Conservation (phyloP, 2,888 invertebrate species). For the Agrypnus murinus region DNA sequence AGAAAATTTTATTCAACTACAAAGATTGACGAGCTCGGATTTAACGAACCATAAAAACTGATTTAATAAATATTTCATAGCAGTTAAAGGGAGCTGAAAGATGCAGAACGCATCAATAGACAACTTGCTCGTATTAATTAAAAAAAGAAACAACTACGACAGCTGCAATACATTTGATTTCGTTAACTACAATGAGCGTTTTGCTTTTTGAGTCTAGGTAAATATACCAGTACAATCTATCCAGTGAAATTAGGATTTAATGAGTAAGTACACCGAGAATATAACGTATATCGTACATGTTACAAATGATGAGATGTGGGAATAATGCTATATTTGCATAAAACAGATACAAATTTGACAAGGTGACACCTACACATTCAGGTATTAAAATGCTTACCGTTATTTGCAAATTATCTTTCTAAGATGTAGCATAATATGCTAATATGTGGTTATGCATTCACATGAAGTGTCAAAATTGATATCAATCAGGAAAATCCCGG, state of each 20-base stretch:
- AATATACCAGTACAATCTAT: too few species aligned
- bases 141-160: neutral
- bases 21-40: conserved; percentile 32
- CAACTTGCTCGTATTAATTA: neutral
- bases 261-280: neutral
- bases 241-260: neutral
- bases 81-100: conserved; percentile 30
- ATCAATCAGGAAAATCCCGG: conserved; percentile 16
- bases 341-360: conserved; percentile 22
- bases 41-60: conserved; percentile 40
- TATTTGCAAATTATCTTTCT: conserved; percentile 26
- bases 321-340: conserved; percentile 16
- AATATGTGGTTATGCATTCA: conserved; percentile 17
- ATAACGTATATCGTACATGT: neutral
- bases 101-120: conserved; percentile 22
- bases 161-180: neutral
- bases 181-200: neutral
- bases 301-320: conserved; percentile 9
- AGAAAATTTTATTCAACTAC: conserved; percentile 31
- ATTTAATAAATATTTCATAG: conserved; percentile 38
- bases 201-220: too few species aligned
- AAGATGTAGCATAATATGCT: conserved; percentile 10
- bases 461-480: conserved; percentile 28
- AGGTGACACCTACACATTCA: conserved; percentile 23
- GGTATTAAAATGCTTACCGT: conserved; percentile 17